A percentile compares a stretch with the other conserved stretches of the same genome.
Conservation (phyloP, 2,113 vertebrate genomes). For the Strigops habroptila region DNA sequence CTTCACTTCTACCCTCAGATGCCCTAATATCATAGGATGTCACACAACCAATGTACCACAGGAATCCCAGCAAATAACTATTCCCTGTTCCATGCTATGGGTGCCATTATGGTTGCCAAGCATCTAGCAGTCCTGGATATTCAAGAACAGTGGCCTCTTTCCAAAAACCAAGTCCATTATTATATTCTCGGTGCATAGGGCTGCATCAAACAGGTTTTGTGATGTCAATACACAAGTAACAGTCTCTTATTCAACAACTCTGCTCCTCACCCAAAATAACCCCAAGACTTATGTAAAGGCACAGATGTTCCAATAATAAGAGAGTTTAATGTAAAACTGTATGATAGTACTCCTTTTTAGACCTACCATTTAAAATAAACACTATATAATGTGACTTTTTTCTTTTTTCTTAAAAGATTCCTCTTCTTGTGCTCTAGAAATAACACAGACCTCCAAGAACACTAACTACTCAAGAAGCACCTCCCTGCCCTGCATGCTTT, state of each 20-base stretch:
- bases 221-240: neutral
- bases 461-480: neutral
- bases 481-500: neutral
- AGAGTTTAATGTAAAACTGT: neutral
- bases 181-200: neutral
- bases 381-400: neutral
- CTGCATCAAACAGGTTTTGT: neutral
- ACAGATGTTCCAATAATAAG: neutral
- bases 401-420: neutral
- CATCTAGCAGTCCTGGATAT: neutral
- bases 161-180: neutral
- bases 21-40: neutral
- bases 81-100: neutral
- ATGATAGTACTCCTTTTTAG: neutral
- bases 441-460: neutral
- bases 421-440: neutral
- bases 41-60: neutral
- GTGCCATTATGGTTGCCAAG: neutral
- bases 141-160: neutral
- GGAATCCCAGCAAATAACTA: neutral
- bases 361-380: neutral
- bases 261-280: neutral
- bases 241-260: neutral
- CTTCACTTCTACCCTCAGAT: neutral
- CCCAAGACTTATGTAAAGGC: neutral